Base-by-base conservation (phyloP, 2,888 invertebrate species). In the Ormyrus thymus region DNA sequence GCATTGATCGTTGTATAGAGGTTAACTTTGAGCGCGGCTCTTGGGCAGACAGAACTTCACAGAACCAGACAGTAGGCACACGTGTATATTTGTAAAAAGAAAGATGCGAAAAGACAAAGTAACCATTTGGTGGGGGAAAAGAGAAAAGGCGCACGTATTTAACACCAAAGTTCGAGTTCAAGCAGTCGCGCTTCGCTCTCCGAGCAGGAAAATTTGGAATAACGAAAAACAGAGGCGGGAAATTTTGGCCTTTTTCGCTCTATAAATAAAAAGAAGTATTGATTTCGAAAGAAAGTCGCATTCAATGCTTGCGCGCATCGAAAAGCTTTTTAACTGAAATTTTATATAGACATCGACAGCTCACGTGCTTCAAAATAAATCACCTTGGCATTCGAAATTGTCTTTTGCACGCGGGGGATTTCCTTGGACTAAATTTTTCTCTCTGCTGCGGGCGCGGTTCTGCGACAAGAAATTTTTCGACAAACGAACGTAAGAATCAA, bases 371-470 rank as follows among this genome's bases (percentile, higher is more conserved):
- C 9, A 75, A 81, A 81, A 82, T 82, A 81, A 82, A 75, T 79
- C 79, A 81, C 82, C 81, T 82, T 79, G 79, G 75, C 75, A 75
- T 72, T 82, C 68, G 61, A 81, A 82, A 70, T 82, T 68, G 45
- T 51, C n/a, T 59, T 61, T 70, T 11, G 6, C 46, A 53, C 61
- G 62, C 29, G 29, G 29, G 29, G 29, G 51, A 71, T 73, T 80
- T 74, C 70, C 80, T 80, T 80, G 77, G 69, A 66, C 80, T 78
- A 58, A 72, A 80, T 80, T 75, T 71, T 71, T 68, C 9, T 46
- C 8, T 10, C 10, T 11, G 2, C 55, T 10, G 66, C 48, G 10
- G 7, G 73, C 9, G 51, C 50, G n/a, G 6, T 45, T 9, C 10
- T 7, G 61, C 9, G 55, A 4, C 29, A 29, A 29, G 29, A 29